These are phyloP conservation scores for Nymphalis c-album DNA, from an alignment of 2,888 invertebrate genomes.

Conservation along the genomic window DNA sequence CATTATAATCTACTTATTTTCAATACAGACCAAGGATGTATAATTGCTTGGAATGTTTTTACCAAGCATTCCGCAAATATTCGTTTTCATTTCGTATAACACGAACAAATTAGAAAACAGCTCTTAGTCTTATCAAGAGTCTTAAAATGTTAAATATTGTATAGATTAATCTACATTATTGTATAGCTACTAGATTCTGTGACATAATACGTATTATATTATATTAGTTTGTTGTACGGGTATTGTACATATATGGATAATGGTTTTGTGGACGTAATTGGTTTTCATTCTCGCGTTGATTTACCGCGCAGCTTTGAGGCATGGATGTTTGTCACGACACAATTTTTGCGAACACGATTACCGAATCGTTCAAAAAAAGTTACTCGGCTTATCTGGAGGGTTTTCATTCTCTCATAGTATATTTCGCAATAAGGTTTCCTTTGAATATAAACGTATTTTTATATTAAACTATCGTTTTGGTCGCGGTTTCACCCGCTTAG, in stretches of 20 bases:
- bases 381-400: conserved; percentile 44
- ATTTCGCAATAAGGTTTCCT: conserved; percentile 14
- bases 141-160: neutral
- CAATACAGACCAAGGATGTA: no score
- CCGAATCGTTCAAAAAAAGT: no score
- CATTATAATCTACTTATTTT: no score
- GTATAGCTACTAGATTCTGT: neutral
- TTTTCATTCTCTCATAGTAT: conserved; percentile 44
- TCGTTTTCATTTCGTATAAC: no score
- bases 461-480: neutral
- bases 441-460: neutral
- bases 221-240: conserved; percentile 30
- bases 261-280: conserved; percentile 77
- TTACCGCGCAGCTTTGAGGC: conserved; percentile 68
- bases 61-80: no score
- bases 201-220: neutral
- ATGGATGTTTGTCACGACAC: conserved; percentile 80
- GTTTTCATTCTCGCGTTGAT: conserved; percentile 73
- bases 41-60: no score
- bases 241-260: conserved; percentile 54
- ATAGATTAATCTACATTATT: neutral
- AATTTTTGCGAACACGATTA: conserved; percentile 65
- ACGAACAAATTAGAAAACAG: no score
- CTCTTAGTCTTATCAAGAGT: neutral
- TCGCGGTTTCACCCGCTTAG: no score